Percentiles rank a stretch among this genome's conserved stretches.
Conservation (phyloP, 2,888 invertebrate genomes). For the Phaonia tiefii region DNA sequence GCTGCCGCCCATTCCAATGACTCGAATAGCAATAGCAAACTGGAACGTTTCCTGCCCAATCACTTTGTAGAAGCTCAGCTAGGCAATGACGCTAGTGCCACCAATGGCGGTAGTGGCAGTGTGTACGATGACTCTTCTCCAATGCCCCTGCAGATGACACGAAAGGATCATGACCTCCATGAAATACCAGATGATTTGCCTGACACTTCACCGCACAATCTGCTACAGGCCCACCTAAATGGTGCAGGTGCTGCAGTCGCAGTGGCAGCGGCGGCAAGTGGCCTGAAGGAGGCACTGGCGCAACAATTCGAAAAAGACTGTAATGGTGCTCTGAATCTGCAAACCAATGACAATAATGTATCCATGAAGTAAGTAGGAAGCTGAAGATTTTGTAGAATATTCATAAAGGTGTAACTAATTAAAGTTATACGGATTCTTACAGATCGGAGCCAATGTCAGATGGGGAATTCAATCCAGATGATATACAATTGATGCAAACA, state of each 20-base stretch:
- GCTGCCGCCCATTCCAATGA: constrained; percentile 74
- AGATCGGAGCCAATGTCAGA: constrained; percentile 79
- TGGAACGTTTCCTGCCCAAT: constrained; percentile 78
- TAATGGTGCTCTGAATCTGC: constrained; percentile 76
- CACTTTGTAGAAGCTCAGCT: constrained; percentile 79
- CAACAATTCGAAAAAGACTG: constrained; percentile 75
- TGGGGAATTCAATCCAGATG: constrained; percentile 79
- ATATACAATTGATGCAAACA: constrained; percentile 79
- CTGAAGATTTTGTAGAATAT: no score
- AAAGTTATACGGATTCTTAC: constrained; percentile 42
- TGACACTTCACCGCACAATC: constrained; percentile 53
- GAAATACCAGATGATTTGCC: constrained; percentile 39
- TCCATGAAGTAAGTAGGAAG: constrained; percentile 75
- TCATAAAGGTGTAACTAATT: constrained; percentile 53
- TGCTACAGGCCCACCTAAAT: constrained; percentile 59
- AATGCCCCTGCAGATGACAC: constrained; percentile 65
- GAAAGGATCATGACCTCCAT: constrained; percentile 51
- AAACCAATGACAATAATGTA: constrained; percentile 75
- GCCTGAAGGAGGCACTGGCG: constrained; percentile 66
- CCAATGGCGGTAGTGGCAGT: constrained; percentile 36
- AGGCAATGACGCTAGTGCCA: constrained; percentile 71
- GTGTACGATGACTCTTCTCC: constrained; percentile 57
- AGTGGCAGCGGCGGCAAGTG: constrained; percentile 40
- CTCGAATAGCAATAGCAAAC: constrained; percentile 74
- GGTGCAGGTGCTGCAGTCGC: constrained; percentile 34